Conservation (phyloP, 2,797 vertebrate genomes). For the Melanogrammus aeglefinus region DNA sequence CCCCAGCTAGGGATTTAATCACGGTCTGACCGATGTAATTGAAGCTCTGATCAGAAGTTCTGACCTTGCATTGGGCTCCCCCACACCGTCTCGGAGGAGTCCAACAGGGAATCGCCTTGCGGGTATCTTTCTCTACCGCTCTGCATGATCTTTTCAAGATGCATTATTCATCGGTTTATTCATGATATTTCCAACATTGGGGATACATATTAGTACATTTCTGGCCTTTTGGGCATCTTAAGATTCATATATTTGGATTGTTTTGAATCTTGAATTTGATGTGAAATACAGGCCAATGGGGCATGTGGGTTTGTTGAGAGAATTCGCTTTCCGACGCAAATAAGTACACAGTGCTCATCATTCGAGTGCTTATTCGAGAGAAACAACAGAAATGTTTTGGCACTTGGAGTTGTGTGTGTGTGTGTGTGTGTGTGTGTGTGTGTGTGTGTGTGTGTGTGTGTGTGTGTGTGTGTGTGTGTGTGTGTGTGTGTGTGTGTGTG, state of each 20-base stretch:
- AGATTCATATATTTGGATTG: neutral
- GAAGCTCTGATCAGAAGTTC: constrained; percentile 50
- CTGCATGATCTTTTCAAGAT: neutral
- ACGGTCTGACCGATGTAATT: constrained; percentile 37
- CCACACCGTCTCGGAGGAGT: neutral
- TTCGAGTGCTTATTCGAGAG: neutral
- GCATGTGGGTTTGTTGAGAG: neutral
- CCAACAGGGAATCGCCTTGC: neutral
- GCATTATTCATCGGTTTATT: neutral
- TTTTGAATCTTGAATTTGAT: neutral
- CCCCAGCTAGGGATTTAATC: constrained; percentile 45
- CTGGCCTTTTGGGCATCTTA: neutral
- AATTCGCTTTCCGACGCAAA: neutral
- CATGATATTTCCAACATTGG: neutral
- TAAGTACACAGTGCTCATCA: neutral
- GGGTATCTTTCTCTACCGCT: neutral
- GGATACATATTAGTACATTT: neutral
- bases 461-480: too few relatives aligned
- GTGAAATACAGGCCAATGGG: neutral
- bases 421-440: neutral
- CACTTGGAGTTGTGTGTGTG: neutral
- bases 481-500: neutral
- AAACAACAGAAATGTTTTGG: neutral
- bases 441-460: too few relatives aligned
- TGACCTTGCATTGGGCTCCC: constrained; percentile 23